Base-by-base conservation (phyloP, 1,140 invertebrate species). In the Agraylea sexmaculata region DNA sequence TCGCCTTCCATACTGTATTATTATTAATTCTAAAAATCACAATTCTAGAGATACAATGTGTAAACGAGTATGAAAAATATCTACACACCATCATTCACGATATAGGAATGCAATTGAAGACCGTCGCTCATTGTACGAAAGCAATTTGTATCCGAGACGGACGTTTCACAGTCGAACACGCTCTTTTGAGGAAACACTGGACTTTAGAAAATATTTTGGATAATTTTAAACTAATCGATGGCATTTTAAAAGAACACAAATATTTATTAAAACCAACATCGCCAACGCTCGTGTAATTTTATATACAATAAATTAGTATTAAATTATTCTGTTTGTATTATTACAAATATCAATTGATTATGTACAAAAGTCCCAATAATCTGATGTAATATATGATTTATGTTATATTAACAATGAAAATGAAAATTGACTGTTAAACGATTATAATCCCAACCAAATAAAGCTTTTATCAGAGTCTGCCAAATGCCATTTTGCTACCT, bases 141-240 rank as follows among this genome's bases (percentile, higher is more conserved):
- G 64, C 95, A 6, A 77, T 85, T 39, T 87, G 88, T 53, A 74
- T 87, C 13, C 71, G 85, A 21, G 81, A 83, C 53, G 88, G 86
- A 13, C 71, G 80, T 51, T 96, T 95, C 57, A 72, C 69, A n/a
- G 34, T 84, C 4, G 65, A 83, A 0, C 60, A 83, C 51, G 77
- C 88, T 8, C 58, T 96, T 4, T 60, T 96, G 1, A 62, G 73
- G 19, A 87, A 91, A 64, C 76, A 93, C 48, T 95, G 89, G 84
- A 72, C 64, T 37, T 49, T 91, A 17, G 54, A 79, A 39, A 54
- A 79, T 51, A 75, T 96, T 33, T 41, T 89, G 2, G 58, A 73
- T 2, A 93, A 87, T 55, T 77, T 95, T 45, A 50, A 62, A 11
- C 38, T 49, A 2, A 77, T 75, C 50, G 47, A 57, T 6, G 49